Percentiles rank a stretch among this genome's conserved stretches.
These are phyloP conservation scores for Cygnus buccinator DNA, from an alignment of 2,113 vertebrate species.

Conservation along the genomic window DNA sequence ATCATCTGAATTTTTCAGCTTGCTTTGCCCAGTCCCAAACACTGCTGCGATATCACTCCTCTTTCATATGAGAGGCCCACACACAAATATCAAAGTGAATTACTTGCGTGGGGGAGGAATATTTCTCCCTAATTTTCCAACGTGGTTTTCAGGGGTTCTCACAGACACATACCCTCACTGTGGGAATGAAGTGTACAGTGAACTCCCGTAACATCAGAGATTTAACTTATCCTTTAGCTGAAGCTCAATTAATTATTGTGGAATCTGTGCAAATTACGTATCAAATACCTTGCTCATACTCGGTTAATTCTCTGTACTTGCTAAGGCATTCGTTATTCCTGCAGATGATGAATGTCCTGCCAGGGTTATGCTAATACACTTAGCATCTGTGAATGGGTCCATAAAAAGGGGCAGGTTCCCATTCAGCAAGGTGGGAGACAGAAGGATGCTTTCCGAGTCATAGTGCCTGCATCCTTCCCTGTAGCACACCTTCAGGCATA, in stretches of 20 bases:
- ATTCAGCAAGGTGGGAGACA: neutral
- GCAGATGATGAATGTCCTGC: neutral
- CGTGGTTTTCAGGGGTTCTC: slow-evolving; percentile 9
- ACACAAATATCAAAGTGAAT: slow-evolving; percentile 1
- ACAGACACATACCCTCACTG: neutral
- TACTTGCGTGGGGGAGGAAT: neutral
- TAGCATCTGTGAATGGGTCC: slow-evolving; percentile 27
- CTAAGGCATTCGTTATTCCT: neutral
- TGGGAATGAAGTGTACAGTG: neutral
- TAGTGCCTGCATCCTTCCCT: neutral
- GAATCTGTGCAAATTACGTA: neutral
- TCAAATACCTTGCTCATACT: neutral
- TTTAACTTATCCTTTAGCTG: neutral
- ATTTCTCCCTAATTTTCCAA: slow-evolving; percentile 16
- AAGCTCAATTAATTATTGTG: neutral
- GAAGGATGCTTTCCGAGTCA: neutral
- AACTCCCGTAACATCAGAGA: neutral
- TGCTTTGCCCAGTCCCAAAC: neutral
- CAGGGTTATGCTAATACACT: neutral
- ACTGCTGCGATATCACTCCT: neutral
- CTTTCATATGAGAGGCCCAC: neutral
- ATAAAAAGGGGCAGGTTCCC: neutral
- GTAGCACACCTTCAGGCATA: neutral
- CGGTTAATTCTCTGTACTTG: neutral
- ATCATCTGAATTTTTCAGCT: neutral